These are phyloP conservation scores for Netelia fuscicornis DNA, from an alignment of 2,888 invertebrate species.

Conservation along the genomic window DNA sequence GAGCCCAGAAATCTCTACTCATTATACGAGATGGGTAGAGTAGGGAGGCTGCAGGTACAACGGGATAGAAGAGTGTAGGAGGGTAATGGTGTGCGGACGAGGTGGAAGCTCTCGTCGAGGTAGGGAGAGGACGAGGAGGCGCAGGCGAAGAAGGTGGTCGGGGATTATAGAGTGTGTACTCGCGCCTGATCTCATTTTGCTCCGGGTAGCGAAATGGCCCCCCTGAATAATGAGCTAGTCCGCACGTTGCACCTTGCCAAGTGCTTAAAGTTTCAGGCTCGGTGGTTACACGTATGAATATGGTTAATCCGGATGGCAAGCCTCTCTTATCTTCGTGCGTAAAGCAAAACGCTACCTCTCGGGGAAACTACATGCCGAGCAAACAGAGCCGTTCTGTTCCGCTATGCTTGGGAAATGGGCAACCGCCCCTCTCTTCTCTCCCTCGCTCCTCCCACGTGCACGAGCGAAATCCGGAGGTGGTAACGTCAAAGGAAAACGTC, in stretches of 20 bases:
- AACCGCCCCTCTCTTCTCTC: constrained; percentile 9
- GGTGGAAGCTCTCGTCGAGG: constrained; percentile 28
- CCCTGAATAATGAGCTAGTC: constrained; percentile 63
- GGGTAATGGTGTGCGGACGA: constrained; percentile 29
- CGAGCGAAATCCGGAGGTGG: not conserved
- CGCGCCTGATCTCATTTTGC: constrained; percentile 65
- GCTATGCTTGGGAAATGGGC: constrained; percentile 23
- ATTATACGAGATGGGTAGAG: constrained; percentile 32
- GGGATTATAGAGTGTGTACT: constrained; percentile 48
- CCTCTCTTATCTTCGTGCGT: constrained; percentile 64
- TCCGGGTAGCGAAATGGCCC: constrained; percentile 57
- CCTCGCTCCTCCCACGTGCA: constrained; percentile 1
- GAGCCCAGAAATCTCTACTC: constrained; percentile 44
- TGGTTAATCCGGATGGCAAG: constrained; percentile 66
- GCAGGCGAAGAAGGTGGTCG: constrained; percentile 35
- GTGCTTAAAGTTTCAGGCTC: constrained; percentile 65
- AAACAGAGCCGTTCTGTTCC: constrained; percentile 52
- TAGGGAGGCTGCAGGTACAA: not conserved
- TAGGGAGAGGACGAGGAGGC: not conserved
- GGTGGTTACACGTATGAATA: constrained; percentile 67
- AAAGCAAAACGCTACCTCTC: constrained; percentile 60
- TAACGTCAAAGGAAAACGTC: constrained; percentile 7
- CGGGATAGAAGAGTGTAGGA: not conserved
- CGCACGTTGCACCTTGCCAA: constrained; percentile 66
- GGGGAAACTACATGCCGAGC: constrained; percentile 52